These are phyloP conservation scores for Cryptotis parvus DNA, from an alignment of 2,113 vertebrate genomes.

Conservation along the genomic window DNA sequence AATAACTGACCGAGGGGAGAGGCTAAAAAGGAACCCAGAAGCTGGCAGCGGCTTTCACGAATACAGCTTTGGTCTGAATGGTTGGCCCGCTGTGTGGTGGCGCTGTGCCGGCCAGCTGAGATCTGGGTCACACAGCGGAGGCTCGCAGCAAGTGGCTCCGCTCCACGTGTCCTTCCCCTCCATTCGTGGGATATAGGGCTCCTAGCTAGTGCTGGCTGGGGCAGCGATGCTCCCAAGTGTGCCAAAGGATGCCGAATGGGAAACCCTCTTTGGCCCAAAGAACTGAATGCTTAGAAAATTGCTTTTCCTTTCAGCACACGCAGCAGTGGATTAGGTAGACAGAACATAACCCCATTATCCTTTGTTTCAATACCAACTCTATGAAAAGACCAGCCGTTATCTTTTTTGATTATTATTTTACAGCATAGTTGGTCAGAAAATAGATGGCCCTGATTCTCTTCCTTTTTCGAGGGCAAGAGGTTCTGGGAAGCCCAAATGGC, in stretches of 20 bases:
- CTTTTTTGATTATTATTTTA: constrained; percentile 17
- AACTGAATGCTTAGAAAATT: constrained; percentile 32
- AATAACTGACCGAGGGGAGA: background rate
- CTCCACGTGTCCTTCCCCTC: background rate
- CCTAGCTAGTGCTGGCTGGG: background rate
- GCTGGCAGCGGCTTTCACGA: constrained; percentile 30
- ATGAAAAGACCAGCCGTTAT: background rate
- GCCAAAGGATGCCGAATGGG: background rate
- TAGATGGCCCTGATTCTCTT: background rate
- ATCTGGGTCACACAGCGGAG: background rate
- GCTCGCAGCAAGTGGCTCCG: background rate
- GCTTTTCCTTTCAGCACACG: background rate
- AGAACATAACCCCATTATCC: background rate
- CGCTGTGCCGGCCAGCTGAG: background rate
- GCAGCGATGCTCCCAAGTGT: background rate
- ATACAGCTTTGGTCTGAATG: background rate
- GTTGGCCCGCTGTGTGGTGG: background rate
- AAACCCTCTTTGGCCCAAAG: constrained; percentile 3
- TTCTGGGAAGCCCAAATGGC: constrained; percentile 41
- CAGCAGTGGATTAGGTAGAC: background rate
- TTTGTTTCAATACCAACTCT: constrained; percentile 26
- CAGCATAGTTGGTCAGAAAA: background rate
- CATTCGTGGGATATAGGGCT: background rate
- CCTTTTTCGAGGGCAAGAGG: background rate
- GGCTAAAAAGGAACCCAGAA: background rate